Evolutionary conservation across 2,888 invertebrate genomes (phyloP), one percentile per base, ranked within the genome.

Genomic region (Parnassius mnemosyne): DNA sequence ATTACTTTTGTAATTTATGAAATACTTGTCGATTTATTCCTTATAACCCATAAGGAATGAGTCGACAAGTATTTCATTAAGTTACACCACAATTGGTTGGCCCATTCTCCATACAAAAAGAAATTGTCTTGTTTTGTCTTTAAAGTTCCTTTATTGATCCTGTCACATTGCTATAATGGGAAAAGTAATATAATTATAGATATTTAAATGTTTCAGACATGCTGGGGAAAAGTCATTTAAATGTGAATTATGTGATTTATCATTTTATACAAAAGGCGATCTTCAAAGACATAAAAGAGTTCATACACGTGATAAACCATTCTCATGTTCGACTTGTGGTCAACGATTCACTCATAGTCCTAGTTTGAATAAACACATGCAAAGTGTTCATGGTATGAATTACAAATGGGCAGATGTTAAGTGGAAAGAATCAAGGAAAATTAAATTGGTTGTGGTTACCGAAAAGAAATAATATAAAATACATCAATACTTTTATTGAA

Each of bases 321-420:
- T 81, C 68, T 69, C 80, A 1, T 92, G 92, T 63, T 84, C 85
- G 0, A 78, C 80, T 43, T 92, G 92, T 61, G 69, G 80, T 1
- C 87, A 89, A 65, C 78, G 78, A 51, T 91, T 91, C 66, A 78
- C 83, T 20, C 86, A 89, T 61, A 90, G 90, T 64, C 80, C 87
- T 20, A 89, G 89, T 66, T 77, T 92, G 3, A 92, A 91, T 69
- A 91, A 88, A 71, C 92, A 92, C 67, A 87, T 92, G 85, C 79
- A 79, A 47, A 81, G 79, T 42, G 76, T 86, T 2, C 92, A 92
- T 70, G 84, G 86, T 34, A 73, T 89, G 13, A 74, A 81, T 43
- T 89, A 83, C 67, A 87, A 85, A 71, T 89, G 91, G 87, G 78
- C 80, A 52, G 82, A 88, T 65, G 72, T 75, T 47, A 83, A 76